Percentiles rank a stretch among this genome's conserved stretches.
These are phyloP conservation scores for Drosophila prolongata DNA, from an alignment of 2,888 invertebrate species.

Conservation along the genomic window DNA sequence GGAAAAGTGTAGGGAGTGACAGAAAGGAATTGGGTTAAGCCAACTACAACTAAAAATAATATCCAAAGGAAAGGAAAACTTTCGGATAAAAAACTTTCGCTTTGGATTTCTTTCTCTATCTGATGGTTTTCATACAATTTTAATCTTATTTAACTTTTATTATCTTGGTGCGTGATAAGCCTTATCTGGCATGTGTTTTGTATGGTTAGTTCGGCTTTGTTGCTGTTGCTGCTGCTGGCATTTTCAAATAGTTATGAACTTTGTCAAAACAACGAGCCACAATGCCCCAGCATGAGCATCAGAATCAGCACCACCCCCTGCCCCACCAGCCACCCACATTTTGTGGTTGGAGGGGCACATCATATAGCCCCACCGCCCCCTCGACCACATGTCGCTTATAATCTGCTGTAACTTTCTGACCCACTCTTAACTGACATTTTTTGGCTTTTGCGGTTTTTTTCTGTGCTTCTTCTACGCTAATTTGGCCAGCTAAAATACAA, in stretches of 20 bases:
- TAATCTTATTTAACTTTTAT: constrained; percentile 72
- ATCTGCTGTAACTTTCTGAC: constrained; percentile 60
- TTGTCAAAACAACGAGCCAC: constrained; percentile 53
- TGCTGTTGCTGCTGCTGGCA: constrained; percentile 51
- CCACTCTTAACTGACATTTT: constrained; percentile 55
- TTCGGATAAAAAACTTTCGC: constrained; percentile 21
- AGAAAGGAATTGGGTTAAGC: constrained; percentile 57
- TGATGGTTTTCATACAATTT: constrained; percentile 27
- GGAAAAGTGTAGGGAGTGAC: constrained; percentile 38
- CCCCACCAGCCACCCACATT: constrained; percentile 40
- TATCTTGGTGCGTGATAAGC: constrained; percentile 67
- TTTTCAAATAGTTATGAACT: constrained; percentile 72
- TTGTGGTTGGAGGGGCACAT: constrained; percentile 53
- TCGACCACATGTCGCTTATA: constrained; percentile 69
- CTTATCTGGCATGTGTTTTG: constrained; percentile 65
- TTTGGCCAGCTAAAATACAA: constrained; percentile 15
- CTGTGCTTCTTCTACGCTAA: constrained; percentile 10
- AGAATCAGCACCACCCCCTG: constrained; percentile 9
- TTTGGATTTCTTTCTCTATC: neutral
- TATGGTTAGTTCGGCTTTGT: constrained; percentile 24
- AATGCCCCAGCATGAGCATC: constrained; percentile 9
- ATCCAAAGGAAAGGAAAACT: constrained; percentile 26
- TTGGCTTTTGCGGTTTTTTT: constrained; percentile 52
- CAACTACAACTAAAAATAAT: constrained; percentile 34
- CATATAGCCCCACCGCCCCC: neutral